A percentile compares a stretch with the other conserved stretches of the same genome.
Conservation (phyloP, 2,888 invertebrate genomes). For the Melinaea marsaeus region DNA sequence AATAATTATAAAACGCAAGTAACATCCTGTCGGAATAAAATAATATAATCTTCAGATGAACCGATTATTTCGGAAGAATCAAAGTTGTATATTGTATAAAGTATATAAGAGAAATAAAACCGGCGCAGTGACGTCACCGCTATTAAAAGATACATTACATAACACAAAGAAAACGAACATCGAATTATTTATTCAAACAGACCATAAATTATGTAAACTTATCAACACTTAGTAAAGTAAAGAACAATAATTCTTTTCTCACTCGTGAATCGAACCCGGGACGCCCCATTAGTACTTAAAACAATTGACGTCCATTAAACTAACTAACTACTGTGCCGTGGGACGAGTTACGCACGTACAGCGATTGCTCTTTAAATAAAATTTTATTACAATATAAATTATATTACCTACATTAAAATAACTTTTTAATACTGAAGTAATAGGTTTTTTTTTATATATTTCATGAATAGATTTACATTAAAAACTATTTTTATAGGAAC, state of each 20-base stretch:
- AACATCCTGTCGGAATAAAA: too few relatives aligned
- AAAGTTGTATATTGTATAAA: too few relatives aligned
- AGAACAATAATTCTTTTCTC: slow-evolving; percentile 44
- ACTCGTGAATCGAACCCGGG: slow-evolving; percentile 45
- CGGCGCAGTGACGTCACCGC: too few relatives aligned
- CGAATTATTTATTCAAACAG: slow-evolving; percentile 4
- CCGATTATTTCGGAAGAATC: too few relatives aligned
- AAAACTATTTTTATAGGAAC: too few relatives aligned
- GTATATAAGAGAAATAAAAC: too few relatives aligned
- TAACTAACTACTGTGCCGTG: slow-evolving; percentile 31
- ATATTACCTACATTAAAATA: too few relatives aligned
- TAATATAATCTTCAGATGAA: too few relatives aligned
- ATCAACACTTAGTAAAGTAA: slow-evolving; percentile 16
- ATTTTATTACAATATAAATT: neutral
- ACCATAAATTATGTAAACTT: neutral
- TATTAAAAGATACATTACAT: neutral
- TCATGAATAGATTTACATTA: too few relatives aligned
- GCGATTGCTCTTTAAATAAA: neutral
- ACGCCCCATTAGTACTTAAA: slow-evolving; percentile 40
- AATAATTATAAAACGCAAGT: too few relatives aligned
- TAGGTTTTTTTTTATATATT: too few relatives aligned
- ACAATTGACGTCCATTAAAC: slow-evolving; percentile 64
- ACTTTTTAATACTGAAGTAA: too few relatives aligned
- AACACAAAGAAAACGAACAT: neutral
- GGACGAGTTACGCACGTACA: slow-evolving; percentile 12